Percentiles rank a stretch among this genome's conserved stretches.
Conservation (phyloP, 2,113 vertebrate species). For the Agapornis roseicollis region DNA sequence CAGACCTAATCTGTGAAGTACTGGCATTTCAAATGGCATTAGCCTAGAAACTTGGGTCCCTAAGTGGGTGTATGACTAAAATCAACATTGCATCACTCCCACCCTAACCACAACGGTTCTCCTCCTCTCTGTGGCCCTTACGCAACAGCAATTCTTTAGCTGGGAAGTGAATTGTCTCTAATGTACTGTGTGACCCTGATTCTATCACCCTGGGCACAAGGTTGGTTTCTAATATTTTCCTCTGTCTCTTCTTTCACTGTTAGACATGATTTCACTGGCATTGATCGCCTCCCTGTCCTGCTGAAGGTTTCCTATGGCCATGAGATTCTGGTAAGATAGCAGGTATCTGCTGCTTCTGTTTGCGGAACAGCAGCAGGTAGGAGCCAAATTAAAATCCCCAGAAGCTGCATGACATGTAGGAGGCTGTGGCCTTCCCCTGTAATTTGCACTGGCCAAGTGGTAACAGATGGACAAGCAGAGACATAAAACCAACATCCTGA, state of each 20-base stretch:
- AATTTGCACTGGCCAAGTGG: not conserved
- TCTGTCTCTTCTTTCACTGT: not conserved
- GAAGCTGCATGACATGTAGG: not conserved
- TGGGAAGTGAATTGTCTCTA: constrained; percentile 54
- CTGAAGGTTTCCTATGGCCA: constrained; percentile 89
- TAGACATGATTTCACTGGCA: constrained; percentile 85
- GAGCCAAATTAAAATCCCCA: not conserved
- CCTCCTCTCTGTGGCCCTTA: not conserved
- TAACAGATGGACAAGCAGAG: not conserved
- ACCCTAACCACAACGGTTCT: not conserved
- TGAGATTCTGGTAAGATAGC: constrained; percentile 88
- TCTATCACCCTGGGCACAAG: not conserved
- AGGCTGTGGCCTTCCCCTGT: not conserved
- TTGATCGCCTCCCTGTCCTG: constrained; percentile 82
- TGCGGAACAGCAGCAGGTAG: not conserved
- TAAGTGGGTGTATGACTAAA: not conserved
- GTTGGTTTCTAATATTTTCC: not conserved
- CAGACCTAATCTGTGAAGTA: not conserved
- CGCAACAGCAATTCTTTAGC: constrained; percentile 11
- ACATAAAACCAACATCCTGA: not conserved
- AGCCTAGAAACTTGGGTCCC: not conserved
- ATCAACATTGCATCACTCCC: not conserved
- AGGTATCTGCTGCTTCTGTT: not conserved
- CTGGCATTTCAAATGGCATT: not conserved
- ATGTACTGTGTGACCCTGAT: constrained; percentile 12